Evolutionary conservation across 2,888 invertebrate genomes (phyloP), one percentile per base, ranked within the genome.

Genomic region (Tryphoninae sp.): DNA sequence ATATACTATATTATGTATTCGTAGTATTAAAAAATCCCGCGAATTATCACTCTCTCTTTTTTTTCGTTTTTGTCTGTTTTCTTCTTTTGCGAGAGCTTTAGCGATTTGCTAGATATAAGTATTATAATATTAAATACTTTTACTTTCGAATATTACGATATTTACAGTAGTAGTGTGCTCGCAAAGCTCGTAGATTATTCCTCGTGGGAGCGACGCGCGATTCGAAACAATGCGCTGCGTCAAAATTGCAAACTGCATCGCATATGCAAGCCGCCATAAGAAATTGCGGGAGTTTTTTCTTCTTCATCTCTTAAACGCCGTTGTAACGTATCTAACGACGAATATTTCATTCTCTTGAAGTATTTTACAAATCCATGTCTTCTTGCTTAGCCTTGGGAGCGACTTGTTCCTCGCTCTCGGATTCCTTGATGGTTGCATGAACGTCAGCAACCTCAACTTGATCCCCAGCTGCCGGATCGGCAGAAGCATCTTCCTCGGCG

Each of bases 401-500:
- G 8, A 89, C 69, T 72, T 88, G 89, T 49, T 88, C 84, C 11
- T 83, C 77, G 65, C 83, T 88, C 33, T 86, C 86, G 13, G 87
- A 83, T 42, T 87, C 88, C 11, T 86, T 88, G 45, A 87, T 78
- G 11, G 84, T 82, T 22, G 78, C 55, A 74, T 92, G 92, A 11
- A 92, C 89, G 11, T 92, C 91, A 0, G 90, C 90, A 0, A 92
- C 64, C 80, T 92, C 92, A 2, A 91, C 88, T 6, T 90, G 86
- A 0, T 89, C 88, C 6, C 91, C 90, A 1, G 85, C 88, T 82
- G 84, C 92, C 2, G 91, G 89, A 72, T 91, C 89, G 45, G 90
- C 85, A 1, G 90, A 89, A 45, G 89, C 94, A 86, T 95, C 96
- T 86, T 96, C 96, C 80, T 95, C 95, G 3, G 95, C 94, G 64